phyloP scores from a whole-genome alignment of 2,888 invertebrate species.

The Scaptomyza cyrtandrae region DNA sequence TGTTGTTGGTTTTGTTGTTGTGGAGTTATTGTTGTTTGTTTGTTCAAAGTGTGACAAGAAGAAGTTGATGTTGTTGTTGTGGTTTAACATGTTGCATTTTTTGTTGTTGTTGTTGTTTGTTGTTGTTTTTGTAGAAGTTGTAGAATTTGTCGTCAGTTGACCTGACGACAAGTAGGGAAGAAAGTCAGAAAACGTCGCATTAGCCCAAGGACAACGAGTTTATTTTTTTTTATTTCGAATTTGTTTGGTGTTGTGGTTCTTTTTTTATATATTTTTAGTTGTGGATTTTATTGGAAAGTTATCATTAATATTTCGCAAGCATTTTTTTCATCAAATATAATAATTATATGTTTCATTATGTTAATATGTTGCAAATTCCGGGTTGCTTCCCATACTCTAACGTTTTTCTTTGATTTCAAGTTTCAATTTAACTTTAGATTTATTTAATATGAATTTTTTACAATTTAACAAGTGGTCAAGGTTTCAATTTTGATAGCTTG shows the following conservation, averaged over 20 bases:
- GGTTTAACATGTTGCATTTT: slow-evolving; percentile 62
- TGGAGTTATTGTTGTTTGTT: slow-evolving; percentile 67
- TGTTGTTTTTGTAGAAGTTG: slow-evolving; percentile 76
- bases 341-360: slow-evolving; percentile 19
- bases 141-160: slow-evolving; percentile 85
- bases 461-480: slow-evolving; percentile 29
- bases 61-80: slow-evolving; percentile 58
- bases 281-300: slow-evolving; percentile 40
- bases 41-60: slow-evolving; percentile 67
- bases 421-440: slow-evolving; percentile 77
- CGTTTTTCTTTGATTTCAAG: slow-evolving; percentile 27
- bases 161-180: slow-evolving; percentile 85
- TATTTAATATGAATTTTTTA: slow-evolving; percentile 44
- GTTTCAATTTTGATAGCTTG: slow-evolving; percentile 26
- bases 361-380: slow-evolving; percentile 28
- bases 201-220: slow-evolving; percentile 84
- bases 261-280: slow-evolving; percentile 18
- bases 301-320: slow-evolving; percentile 59
- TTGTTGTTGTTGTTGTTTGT: slow-evolving; percentile 57
- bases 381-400: slow-evolving; percentile 34
- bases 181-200: slow-evolving; percentile 85
- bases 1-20: slow-evolving; percentile 56
- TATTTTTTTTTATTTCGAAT: slow-evolving; percentile 36
- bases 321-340: slow-evolving; percentile 76
- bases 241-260: slow-evolving; percentile 15